phyloP scores from a whole-genome alignment of 2,797 vertebrate species.

The Melanotaenia trifasciata region DNA sequence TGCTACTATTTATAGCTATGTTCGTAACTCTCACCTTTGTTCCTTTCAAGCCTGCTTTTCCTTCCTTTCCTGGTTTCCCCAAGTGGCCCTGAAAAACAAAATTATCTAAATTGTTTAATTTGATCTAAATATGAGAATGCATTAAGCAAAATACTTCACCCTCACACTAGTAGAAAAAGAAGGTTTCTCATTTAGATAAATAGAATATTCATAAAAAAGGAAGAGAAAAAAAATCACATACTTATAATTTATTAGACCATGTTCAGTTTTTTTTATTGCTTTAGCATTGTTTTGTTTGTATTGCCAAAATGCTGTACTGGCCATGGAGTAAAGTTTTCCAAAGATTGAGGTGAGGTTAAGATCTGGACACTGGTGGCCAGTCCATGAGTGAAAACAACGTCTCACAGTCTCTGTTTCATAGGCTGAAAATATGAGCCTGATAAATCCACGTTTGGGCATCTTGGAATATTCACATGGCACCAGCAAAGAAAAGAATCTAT shows the following conservation, averaged over 20 bases:
- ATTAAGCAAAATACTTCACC: background rate
- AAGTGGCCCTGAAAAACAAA: conserved; percentile 77
- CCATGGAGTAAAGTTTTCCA: background rate
- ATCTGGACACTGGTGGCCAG: background rate
- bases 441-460: background rate
- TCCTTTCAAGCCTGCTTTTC: conserved; percentile 80
- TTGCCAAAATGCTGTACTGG: background rate
- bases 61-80: conserved; percentile 80
- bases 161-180: background rate
- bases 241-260: background rate
- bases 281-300: background rate
- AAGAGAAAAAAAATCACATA: background rate
- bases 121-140: conserved; percentile 33
- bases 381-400: background rate
- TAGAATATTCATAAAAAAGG: background rate
- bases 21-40: conserved; percentile 70
- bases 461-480: background rate
- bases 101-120: background rate
- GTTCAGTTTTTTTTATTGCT: background rate
- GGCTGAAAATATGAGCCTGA: background rate
- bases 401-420: background rate
- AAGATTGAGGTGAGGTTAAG: background rate
- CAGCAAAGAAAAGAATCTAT: background rate
- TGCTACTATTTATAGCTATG: conserved; percentile 1
- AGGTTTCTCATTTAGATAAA: background rate